A percentile compares a stretch with the other conserved stretches of the same genome.
Conservation (phyloP, 2,113 vertebrate species). For the Scatophagus argus region DNA sequence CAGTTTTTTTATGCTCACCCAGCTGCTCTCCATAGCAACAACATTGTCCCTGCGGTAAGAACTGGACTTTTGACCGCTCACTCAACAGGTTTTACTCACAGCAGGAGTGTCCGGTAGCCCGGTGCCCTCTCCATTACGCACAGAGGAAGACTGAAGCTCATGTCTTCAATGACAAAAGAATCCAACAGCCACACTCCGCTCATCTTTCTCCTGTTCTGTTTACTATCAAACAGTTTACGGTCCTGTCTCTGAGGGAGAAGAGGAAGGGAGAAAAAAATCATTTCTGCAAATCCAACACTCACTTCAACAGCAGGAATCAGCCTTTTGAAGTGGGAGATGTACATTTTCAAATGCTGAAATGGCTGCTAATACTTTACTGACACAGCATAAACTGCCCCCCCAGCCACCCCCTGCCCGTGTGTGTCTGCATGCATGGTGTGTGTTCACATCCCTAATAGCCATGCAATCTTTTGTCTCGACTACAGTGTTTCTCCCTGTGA, state of each 20-base stretch:
- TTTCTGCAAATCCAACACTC: slow-evolving; percentile 60
- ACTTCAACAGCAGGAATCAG: slow-evolving; percentile 63
- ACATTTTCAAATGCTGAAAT: slow-evolving; percentile 71
- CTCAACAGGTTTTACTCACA: slow-evolving; percentile 61
- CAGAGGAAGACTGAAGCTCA: neutral
- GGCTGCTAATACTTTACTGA: slow-evolving; percentile 76
- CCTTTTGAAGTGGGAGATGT: slow-evolving; percentile 69
- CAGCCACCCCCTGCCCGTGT: neutral
- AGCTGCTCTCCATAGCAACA: slow-evolving; percentile 20
- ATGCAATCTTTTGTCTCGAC: slow-evolving; percentile 14
- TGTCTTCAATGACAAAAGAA: slow-evolving; percentile 8
- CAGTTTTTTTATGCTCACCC: slow-evolving; percentile 4
- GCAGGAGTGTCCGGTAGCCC: slow-evolving; percentile 17
- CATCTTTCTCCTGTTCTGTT: slow-evolving; percentile 37
- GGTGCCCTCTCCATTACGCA: slow-evolving; percentile 28
- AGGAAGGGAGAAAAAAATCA: neutral
- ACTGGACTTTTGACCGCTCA: slow-evolving; percentile 16
- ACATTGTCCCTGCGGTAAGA: neutral
- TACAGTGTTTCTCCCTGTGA: slow-evolving; percentile 9
- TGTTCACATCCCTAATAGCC: slow-evolving; percentile 32
- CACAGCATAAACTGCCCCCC: slow-evolving; percentile 64
- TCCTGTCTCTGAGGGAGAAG: slow-evolving; percentile 42
- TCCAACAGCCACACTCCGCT: slow-evolving; percentile 4
- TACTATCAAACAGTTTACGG: slow-evolving; percentile 62
- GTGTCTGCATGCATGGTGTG: slow-evolving; percentile 18